Evolutionary conservation across 2,888 invertebrate genomes (phyloP).

Genomic region (Oscheius sp.): DNA sequence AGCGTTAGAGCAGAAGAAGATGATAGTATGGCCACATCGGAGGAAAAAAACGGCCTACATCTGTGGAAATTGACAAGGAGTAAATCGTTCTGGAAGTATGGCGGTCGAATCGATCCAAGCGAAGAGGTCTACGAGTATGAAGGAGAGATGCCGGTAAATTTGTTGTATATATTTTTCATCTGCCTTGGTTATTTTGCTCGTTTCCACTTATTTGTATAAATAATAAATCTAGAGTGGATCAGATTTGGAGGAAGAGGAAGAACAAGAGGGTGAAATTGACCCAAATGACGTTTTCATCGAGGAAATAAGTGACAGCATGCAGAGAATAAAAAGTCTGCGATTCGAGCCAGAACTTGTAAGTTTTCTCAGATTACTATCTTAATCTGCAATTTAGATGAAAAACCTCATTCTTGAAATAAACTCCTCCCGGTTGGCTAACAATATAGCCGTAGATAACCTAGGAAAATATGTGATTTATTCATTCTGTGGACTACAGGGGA

Average conservation of each 20-base stretch:
- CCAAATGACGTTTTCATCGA: conserved; percentile 37
- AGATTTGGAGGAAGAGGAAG: conserved; percentile 23
- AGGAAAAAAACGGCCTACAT: background rate
- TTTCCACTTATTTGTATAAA: background rate
- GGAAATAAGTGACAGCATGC: conserved; percentile 52
- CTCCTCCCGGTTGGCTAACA: conserved; percentile 65
- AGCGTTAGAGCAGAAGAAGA: conserved; percentile 3
- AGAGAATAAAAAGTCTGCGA: conserved; percentile 34
- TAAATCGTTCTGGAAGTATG: conserved; percentile 14
- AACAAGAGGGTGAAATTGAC: conserved; percentile 17
- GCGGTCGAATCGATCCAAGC: background rate
- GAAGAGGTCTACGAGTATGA: conserved; percentile 4
- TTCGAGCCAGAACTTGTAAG: conserved; percentile 32
- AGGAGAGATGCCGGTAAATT: background rate
- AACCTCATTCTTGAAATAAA: conserved; percentile 67
- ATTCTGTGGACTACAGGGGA: conserved; percentile 44
- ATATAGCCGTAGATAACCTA: conserved; percentile 61
- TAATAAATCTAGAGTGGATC: conserved; percentile 13
- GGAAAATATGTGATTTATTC: conserved; percentile 54
- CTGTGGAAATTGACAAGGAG: conserved; percentile 14
- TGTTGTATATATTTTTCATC: background rate
- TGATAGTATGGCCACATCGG: background rate
- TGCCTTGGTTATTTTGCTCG: background rate
- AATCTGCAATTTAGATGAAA: conserved; percentile 32
- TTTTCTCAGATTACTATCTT: background rate